A percentile compares a stretch with the other conserved stretches of the same genome.
phyloP scores from a whole-genome alignment of 2,797 vertebrate genomes.

The Gila robusta region DNA sequence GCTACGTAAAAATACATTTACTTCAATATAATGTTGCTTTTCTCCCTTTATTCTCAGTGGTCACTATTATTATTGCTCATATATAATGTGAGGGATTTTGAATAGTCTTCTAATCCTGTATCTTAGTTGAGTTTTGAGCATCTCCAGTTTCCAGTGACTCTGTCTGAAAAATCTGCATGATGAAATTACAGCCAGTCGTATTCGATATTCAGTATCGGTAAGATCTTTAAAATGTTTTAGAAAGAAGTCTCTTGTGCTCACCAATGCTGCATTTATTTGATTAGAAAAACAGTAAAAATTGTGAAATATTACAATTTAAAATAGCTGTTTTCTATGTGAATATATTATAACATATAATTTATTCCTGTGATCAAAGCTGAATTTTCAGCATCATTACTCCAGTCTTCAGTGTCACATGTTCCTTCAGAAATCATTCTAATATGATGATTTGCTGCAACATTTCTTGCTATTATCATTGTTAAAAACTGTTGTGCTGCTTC shows the following conservation, averaged over 20 bases:
- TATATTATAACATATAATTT: not conserved
- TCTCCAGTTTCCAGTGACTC: not conserved
- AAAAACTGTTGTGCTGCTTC: not conserved
- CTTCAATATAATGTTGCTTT: constrained; percentile 3
- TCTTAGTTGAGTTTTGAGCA: too few species aligned
- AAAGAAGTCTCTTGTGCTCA: not conserved
- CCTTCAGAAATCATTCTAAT: not conserved
- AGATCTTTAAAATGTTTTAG: not conserved
- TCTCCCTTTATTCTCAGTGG: not conserved
- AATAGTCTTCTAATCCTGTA: not conserved
- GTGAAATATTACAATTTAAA: not conserved
- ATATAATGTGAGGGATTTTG: not conserved
- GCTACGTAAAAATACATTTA: constrained; percentile 35
- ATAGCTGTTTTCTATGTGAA: not conserved
- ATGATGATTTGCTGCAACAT: not conserved
- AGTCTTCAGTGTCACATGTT: not conserved
- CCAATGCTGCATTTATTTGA: not conserved
- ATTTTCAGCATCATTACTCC: not conserved
- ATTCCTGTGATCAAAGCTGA: not conserved
- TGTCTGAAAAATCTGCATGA: not conserved
- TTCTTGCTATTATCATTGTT: not conserved
- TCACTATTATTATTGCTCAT: not conserved
- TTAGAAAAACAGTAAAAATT: not conserved
- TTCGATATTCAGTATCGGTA: not conserved
- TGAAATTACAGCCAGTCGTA: not conserved